phyloP scores from a whole-genome alignment of 2,797 vertebrate genomes.

The Heteromormyrus szaboi region DNA sequence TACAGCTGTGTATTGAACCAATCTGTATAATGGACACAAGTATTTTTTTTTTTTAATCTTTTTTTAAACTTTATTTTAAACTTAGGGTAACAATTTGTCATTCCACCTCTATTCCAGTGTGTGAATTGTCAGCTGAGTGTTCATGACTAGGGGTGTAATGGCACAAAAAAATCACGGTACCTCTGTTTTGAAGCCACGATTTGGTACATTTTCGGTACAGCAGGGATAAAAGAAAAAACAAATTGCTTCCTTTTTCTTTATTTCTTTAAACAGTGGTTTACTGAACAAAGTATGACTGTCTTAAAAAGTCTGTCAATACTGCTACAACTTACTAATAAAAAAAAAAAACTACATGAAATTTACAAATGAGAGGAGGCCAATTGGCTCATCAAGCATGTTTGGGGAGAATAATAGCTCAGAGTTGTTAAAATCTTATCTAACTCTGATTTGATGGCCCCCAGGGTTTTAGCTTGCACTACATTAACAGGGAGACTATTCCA shows the following conservation, averaged over 20 bases:
- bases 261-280: neutral
- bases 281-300: neutral
- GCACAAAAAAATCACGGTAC: neutral
- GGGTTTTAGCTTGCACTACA: neutral
- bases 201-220: neutral
- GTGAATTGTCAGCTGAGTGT: neutral
- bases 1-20: too few species aligned
- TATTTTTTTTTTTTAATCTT: neutral
- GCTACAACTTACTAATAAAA: neutral
- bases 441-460: neutral
- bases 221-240: neutral
- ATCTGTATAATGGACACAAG: too few species aligned
- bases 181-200: neutral
- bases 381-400: neutral
- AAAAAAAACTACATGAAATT: neutral
- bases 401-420: neutral
- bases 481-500: neutral
- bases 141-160: neutral
- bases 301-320: neutral
- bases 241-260: neutral
- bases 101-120: neutral
- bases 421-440: neutral
- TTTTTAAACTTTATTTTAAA: neutral
- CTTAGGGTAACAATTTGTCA: neutral
- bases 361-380: neutral